These are phyloP conservation scores for Penaeus chinensis DNA, from an alignment of 1,140 invertebrate genomes.

Conservation along the genomic window DNA sequence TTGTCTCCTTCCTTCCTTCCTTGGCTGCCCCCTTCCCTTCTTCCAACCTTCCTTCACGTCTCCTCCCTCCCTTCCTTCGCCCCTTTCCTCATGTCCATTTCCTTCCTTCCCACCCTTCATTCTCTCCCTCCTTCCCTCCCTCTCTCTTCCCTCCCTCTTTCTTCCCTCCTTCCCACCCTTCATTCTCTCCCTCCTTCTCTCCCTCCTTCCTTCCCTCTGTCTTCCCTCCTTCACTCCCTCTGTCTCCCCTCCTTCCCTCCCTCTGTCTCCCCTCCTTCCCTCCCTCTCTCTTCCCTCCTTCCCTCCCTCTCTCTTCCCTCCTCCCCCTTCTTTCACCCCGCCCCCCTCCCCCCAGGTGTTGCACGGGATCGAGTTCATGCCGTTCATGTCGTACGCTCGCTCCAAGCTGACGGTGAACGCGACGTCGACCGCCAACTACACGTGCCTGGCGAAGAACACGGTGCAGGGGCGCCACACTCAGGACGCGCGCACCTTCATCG, in stretches of 20 bases:
- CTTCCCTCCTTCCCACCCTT: not conserved
- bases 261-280: not conserved
- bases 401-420: slow-evolving; percentile 66
- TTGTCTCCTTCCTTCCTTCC: not conserved
- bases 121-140: not conserved
- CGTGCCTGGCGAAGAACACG: slow-evolving; percentile 66
- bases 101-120: too few relatives aligned
- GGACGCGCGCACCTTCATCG: slow-evolving; percentile 48
- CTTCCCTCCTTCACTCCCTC: not conserved
- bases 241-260: not conserved
- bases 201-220: not conserved
- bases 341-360: slow-evolving; percentile 49
- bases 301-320: not conserved
- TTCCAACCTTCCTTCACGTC: not conserved
- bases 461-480: slow-evolving; percentile 46
- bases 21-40: not conserved
- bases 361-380: slow-evolving; percentile 59
- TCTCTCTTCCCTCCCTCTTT: too few relatives aligned
- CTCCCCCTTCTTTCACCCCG: not conserved
- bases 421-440: slow-evolving; percentile 66
- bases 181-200: not conserved
- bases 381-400: slow-evolving; percentile 62
- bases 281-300: not conserved
- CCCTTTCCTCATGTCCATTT: not conserved
- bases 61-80: not conserved